Evolutionary conservation across 2,888 invertebrate species (phyloP), one percentile per base, ranked within the genome.

Genomic region (Ditula angustiorana): DNA sequence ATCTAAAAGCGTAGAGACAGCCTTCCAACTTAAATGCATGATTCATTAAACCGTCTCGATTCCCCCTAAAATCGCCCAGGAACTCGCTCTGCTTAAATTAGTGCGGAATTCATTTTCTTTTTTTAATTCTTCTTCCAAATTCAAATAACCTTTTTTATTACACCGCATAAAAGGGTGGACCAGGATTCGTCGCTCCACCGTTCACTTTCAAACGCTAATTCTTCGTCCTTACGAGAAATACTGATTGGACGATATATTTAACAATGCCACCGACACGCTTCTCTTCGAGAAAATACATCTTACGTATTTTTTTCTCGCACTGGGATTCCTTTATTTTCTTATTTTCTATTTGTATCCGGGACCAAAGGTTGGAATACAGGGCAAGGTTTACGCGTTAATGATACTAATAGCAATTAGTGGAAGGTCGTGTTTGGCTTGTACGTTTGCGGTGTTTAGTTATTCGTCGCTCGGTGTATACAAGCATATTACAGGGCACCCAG

Each of bases 231-330:
- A 80, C 76, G 72, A 78, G 75, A 83, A 83, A 85, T 89, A 90
- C 91, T 92, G 91, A 92, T 92, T 92, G 91, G 90, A 88, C 91
- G 85, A 91, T 91, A 91, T 92, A 92, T 92, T 91, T 90, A 91
- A 90, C 88, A 90, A 90, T 86, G 86, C 85, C 87, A 86, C 88
- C 85, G 87, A 86, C 88, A 88, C 85, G 85, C 84, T 86, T 78
- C 85, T 85, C 81, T 81, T 79, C 79, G 81, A 86, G 88, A 88
- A 90, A 88, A 90, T 90, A 90, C 83, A 87, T 89, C 87, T 89
- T 87, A 82, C 82, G 84, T 86, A 84, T 85, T 83, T 88, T 88
- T 86, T 88, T 86, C 82, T 83, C 81, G 70, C 71, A 74, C 75
- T 78, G 82, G 80, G 83, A 85, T 88, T 88, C 83, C 80, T 87